Evolutionary conservation across 2,113 vertebrate genomes (phyloP).

Genomic region (Corythoichthys intestinalis): DNA sequence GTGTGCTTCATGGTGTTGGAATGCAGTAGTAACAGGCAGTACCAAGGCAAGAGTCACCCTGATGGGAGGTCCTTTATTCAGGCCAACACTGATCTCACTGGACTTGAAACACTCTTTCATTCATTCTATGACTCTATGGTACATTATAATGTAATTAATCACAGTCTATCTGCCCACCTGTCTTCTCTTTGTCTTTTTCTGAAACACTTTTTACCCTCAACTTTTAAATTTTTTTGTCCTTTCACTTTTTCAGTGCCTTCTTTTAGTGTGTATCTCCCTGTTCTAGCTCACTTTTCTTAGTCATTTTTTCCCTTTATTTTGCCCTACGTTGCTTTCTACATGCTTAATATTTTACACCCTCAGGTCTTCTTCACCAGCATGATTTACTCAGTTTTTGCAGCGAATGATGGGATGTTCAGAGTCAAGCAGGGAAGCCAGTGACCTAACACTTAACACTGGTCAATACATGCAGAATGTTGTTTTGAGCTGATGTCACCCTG

Average conservation of each 20-base stretch:
- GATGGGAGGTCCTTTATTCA: slow-evolving; percentile 34
- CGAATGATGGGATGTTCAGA: not conserved
- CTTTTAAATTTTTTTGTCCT: slow-evolving; percentile 1
- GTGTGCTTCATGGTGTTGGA: slow-evolving; percentile 62
- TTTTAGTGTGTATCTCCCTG: not conserved
- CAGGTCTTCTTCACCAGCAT: not conserved
- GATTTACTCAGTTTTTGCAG: slow-evolving; percentile 2
- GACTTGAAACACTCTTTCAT: slow-evolving; percentile 35
- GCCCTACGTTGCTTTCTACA: not conserved
- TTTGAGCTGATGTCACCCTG: not conserved
- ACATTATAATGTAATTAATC: slow-evolving; percentile 9
- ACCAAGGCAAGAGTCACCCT: slow-evolving; percentile 50
- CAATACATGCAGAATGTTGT: not conserved
- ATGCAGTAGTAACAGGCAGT: slow-evolving; percentile 68
- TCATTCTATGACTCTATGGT: not conserved
- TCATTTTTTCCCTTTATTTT: not conserved
- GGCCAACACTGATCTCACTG: slow-evolving; percentile 32
- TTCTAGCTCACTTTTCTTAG: slow-evolving; percentile 6
- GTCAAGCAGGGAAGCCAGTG: not conserved
- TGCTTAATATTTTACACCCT: not conserved
- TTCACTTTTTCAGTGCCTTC: not conserved
- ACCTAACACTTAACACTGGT: not conserved
- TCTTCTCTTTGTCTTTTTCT: slow-evolving; percentile 6
- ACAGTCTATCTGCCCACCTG: not conserved
- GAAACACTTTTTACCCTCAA: not conserved